Conservation (phyloP, 1,140 invertebrate species). For the Drosophila elegans region DNA sequence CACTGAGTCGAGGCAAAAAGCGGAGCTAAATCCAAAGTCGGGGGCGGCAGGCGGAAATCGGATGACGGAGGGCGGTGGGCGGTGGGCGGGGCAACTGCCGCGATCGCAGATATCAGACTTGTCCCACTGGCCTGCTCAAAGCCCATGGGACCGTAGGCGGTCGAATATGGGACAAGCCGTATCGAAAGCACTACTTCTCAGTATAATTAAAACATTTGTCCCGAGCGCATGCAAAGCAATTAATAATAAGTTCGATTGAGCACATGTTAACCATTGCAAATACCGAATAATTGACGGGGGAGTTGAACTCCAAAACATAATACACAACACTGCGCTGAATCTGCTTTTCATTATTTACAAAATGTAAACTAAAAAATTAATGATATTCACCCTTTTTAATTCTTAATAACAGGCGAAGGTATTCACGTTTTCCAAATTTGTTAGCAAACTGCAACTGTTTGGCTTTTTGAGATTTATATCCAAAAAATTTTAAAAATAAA, state of each 20-base stretch:
- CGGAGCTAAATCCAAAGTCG: slow-evolving; percentile 3
- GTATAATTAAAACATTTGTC: slow-evolving; percentile 77
- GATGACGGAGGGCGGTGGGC: slow-evolving; percentile 2
- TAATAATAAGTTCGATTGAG: slow-evolving; percentile 47
- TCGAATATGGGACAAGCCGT: slow-evolving; percentile 40
- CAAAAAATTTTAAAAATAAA: too few species aligned
- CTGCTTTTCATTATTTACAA: too few species aligned
- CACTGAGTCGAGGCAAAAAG: slow-evolving; percentile 10
- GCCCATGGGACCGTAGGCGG: slow-evolving; percentile 42
- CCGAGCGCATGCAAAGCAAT: slow-evolving; percentile 52
- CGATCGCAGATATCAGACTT: slow-evolving; percentile 53
- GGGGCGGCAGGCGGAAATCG: neutral
- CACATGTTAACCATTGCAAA: slow-evolving; percentile 25
- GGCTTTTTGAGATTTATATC: too few species aligned
- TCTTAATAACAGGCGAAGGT: too few species aligned
- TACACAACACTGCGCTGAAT: too few species aligned
- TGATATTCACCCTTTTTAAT: too few species aligned
- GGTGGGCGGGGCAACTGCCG: slow-evolving; percentile 7
- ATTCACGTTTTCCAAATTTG: too few species aligned
- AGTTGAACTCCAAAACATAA: neutral
- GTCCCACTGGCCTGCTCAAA: slow-evolving; percentile 66
- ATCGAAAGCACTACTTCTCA: slow-evolving; percentile 43
- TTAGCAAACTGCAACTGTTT: too few species aligned
- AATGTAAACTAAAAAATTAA: too few species aligned
- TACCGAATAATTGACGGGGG: slow-evolving; percentile 1